These are phyloP conservation scores for Leptinotarsa defecta DNA, from an alignment of 1,140 invertebrate species.

Conservation along the genomic window DNA sequence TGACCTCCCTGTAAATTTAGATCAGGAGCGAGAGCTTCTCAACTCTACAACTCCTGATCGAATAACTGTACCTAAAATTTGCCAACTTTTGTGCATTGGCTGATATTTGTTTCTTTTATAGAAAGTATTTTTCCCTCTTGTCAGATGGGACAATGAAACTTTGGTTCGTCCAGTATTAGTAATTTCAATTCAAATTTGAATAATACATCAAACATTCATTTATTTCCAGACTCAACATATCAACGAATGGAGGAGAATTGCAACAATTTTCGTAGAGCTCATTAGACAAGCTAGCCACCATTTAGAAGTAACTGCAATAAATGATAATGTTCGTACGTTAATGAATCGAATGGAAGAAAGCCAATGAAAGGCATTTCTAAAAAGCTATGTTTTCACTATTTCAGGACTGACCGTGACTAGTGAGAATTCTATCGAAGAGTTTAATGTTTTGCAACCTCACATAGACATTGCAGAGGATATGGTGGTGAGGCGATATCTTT, in stretches of 20 bases:
- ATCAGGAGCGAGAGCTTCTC: no score
- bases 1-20: no score
- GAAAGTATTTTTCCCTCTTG: no score
- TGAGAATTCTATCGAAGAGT: neutral
- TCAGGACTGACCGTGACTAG: neutral
- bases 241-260: slow-evolving; percentile 50
- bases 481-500: slow-evolving; percentile 12
- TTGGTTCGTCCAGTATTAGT: neutral
- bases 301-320: slow-evolving; percentile 2
- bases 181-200: neutral
- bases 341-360: neutral
- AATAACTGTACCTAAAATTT: no score
- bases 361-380: neutral
- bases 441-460: neutral
- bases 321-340: slow-evolving; percentile 36
- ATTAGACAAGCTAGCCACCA: slow-evolving; percentile 42
- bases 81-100: no score
- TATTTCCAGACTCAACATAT: slow-evolving; percentile 47
- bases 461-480: slow-evolving; percentile 9
- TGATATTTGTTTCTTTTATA: no score
- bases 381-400: neutral
- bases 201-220: slow-evolving; percentile 11
- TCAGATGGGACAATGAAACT: no score
- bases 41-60: no score
- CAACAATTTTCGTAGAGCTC: slow-evolving; percentile 51